Base-by-base conservation (phyloP, 2,888 invertebrate species). In the Callimorpha dominula region DNA sequence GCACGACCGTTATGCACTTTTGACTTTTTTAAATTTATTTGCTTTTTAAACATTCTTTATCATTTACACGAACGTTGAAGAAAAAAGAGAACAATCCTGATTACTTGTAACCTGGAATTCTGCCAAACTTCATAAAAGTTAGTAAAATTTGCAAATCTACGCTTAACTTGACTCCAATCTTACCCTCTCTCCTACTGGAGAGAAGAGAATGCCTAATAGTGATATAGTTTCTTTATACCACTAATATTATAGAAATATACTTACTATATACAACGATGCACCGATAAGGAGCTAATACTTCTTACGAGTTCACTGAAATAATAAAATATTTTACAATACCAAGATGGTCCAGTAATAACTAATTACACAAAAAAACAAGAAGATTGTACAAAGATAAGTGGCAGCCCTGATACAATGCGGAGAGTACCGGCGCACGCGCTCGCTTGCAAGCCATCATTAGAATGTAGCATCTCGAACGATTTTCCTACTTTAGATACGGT, bases 401-500 rank as follows among this genome's bases (percentile, higher is more conserved):
- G 65, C 91, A 93, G 74, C 94, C 94, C 93, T 94, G 72, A 43
- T 65, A 49, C 54, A 71, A 66, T 64, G 68, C 60, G 60, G 71
- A 75, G 77, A 91, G 94, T 94, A 95, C 88, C 93, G 83, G 92
- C 92, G 95, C 95, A 95, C 95, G 95, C 95, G 95, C 93, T 89
- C 88, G 88, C 90, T 89, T 84, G 89, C 90, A 81, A 90, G 91
- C 92, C 90, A 90, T 93, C 94, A 94, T 94, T 94, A 95, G 95
- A 95, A 95, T 95, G 94, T 94, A 91, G 92, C 94, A 92, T 94
- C 95, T 92, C 92, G 87, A 90, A 87, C 91, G 92, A 94, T 95
- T 95, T 94, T 95, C 95, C 95, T 93, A 95, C 94, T 95, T 94
- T 92, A 95, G 95, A 93, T 90, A 90, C 91, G 90, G 93, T 92